phyloP scores from a whole-genome alignment of 2,113 vertebrate species.

The Okapia johnstoni region DNA sequence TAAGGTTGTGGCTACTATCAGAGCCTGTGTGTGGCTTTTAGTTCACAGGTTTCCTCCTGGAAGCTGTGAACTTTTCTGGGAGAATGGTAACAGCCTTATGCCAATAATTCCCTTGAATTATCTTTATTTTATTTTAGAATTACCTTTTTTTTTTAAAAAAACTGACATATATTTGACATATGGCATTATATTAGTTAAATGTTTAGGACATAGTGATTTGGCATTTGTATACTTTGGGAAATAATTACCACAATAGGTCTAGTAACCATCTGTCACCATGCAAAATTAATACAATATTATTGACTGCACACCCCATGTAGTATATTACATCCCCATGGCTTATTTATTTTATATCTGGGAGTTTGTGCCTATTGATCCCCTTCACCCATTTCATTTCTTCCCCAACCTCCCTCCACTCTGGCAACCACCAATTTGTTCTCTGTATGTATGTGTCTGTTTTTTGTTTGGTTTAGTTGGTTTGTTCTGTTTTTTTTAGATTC shows the following conservation, averaged over 20 bases:
- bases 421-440: neutral
- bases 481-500: neutral
- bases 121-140: neutral
- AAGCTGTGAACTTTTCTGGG: neutral
- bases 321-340: neutral
- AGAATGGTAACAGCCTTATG: neutral
- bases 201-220: neutral
- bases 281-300: neutral
- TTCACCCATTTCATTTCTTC: neutral
- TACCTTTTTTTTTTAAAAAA: neutral
- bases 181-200: neutral
- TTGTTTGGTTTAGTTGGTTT: neutral
- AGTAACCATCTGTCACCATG: neutral
- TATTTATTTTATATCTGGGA: neutral
- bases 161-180: neutral
- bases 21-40: neutral
- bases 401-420: neutral
- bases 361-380: neutral
- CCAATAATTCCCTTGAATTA: neutral
- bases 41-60: neutral
- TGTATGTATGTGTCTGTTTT: neutral
- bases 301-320: neutral
- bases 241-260: neutral
- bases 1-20: neutral
- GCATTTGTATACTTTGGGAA: neutral